Base-by-base conservation (phyloP, 2,888 invertebrate genomes). In the Polyploca ridens region DNA sequence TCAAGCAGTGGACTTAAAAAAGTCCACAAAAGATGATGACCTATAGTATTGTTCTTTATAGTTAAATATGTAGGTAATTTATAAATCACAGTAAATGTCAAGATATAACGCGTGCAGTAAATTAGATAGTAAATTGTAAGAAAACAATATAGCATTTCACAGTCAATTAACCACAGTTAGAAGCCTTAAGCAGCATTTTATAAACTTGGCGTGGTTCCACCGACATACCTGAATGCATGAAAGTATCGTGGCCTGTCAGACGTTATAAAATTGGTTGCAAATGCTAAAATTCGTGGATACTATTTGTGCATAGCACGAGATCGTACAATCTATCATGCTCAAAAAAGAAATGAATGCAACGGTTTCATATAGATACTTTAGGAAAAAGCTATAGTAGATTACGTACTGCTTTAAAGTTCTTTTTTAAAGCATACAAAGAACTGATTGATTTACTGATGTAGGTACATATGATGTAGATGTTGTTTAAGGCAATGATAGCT, bases 241-340 rank as follows among this genome's bases (percentile, higher is more conserved):
- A 33, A 41, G 16, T 5, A 16, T 16, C 1, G 2, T 19, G 35
- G 16, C 1, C 60, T 16, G 35, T 35, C 16, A 11, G 1, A 8
- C 11, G 35, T 16, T 60, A 35, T 35, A 60, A 35, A 35, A 35
- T 16, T 35, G 59, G 16, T 54, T 54, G 54, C 54, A 54, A 54
- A 54, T 54, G 54, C 19, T 54, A 19, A 54, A 54, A 16, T 38
- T 38, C 5, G 3, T 27, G 38, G 8, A 60, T 41, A 41, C 13
- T 33, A 16, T 35, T 60, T 35, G 59, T 60, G 59, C 59, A 60
- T 38, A 38, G 59, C 59, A 60, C 59, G 59, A 60, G 59, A 60
- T 60, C n/a, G 59, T 19, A 60, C 59, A 16, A 35, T 35, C 59
- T 60, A 60, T 60, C 59, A 60, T 60, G 35, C 2, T 16, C 11